Conservation (phyloP, 2,888 invertebrate genomes). For the Serripes groenlandicus region DNA sequence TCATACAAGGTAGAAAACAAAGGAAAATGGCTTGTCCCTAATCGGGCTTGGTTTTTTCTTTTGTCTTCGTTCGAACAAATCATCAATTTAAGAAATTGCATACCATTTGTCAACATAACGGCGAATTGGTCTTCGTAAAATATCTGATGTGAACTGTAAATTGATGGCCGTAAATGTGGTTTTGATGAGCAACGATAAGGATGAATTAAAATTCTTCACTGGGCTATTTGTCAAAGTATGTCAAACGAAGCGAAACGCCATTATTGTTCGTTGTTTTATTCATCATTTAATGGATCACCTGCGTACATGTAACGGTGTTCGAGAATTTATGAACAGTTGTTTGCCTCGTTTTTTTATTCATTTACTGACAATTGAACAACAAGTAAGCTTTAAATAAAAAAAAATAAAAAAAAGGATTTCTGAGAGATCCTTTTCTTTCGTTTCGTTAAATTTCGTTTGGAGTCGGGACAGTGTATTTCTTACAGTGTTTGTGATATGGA, state of each 20-base stretch:
- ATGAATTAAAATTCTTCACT: slow-evolving; percentile 10
- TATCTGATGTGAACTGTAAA: too few relatives aligned
- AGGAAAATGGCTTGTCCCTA: too few relatives aligned
- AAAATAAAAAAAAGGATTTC: neutral
- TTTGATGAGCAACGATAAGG: slow-evolving; percentile 1
- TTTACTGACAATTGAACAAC: neutral
- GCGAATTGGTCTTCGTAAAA: too few relatives aligned
- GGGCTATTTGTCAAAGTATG: slow-evolving; percentile 5
- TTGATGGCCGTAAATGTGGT: too few relatives aligned
- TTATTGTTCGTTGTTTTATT: slow-evolving; percentile 11
- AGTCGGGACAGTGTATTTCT: too few relatives aligned
- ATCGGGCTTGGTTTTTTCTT: too few relatives aligned
- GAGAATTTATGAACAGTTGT: neutral
- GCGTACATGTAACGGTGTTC: slow-evolving; percentile 7
- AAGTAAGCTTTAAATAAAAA: neutral
- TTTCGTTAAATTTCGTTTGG: neutral
- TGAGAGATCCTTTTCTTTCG: neutral
- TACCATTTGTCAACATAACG: too few relatives aligned
- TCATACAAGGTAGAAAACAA: too few relatives aligned
- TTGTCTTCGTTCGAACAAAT: too few relatives aligned
- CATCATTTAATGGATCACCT: slow-evolving; percentile 18
- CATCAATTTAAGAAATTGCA: too few relatives aligned
- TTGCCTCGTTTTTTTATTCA: neutral
- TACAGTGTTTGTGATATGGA: too few relatives aligned
- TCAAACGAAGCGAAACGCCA: slow-evolving; percentile 15